A percentile compares a stretch with the other conserved stretches of the same genome.
Conservation (phyloP, 2,113 vertebrate species). For the Xyliphius kryptos region DNA sequence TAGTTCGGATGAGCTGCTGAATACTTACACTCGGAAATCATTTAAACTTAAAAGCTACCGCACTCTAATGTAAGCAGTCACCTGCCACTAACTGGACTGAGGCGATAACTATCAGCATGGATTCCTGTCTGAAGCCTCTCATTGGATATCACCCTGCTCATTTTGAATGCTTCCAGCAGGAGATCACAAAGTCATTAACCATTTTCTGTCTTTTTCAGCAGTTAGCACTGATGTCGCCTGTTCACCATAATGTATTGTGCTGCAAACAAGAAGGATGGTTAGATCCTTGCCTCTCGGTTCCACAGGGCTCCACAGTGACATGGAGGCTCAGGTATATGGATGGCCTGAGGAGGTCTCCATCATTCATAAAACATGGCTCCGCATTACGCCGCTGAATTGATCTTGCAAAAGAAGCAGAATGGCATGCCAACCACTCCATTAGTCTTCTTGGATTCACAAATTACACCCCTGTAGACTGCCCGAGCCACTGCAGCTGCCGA, state of each 20-base stretch:
- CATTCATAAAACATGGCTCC: slow-evolving; percentile 72
- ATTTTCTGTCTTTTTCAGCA: slow-evolving; percentile 46
- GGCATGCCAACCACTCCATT: slow-evolving; percentile 75
- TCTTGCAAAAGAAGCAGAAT: slow-evolving; percentile 75
- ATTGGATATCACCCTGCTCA: slow-evolving; percentile 11
- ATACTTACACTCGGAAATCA: too few relatives aligned
- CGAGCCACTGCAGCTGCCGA: too few relatives aligned
- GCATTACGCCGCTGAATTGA: slow-evolving; percentile 66
- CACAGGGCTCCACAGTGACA: slow-evolving; percentile 49
- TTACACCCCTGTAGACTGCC: slow-evolving; percentile 57
- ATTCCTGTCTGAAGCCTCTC: slow-evolving; percentile 12
- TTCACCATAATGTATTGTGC: slow-evolving; percentile 61
- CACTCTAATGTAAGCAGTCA: too few relatives aligned
- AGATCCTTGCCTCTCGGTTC: slow-evolving; percentile 62
- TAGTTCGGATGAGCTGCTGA: too few relatives aligned
- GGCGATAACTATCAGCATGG: slow-evolving; percentile 32
- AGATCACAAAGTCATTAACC: slow-evolving; percentile 47
- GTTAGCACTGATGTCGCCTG: slow-evolving; percentile 46
- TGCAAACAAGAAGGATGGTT: slow-evolving; percentile 69
- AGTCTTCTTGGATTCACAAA: slow-evolving; percentile 70
- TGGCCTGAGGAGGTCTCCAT: slow-evolving; percentile 74
- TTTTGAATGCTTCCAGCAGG: slow-evolving; percentile 43
- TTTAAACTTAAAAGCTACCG: too few relatives aligned
- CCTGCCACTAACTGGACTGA: slow-evolving; percentile 32
- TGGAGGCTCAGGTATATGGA: slow-evolving; percentile 69